phyloP scores from a whole-genome alignment of 35 echinoderm and acorn worm species.

The Holothuria glaberrima region DNA sequence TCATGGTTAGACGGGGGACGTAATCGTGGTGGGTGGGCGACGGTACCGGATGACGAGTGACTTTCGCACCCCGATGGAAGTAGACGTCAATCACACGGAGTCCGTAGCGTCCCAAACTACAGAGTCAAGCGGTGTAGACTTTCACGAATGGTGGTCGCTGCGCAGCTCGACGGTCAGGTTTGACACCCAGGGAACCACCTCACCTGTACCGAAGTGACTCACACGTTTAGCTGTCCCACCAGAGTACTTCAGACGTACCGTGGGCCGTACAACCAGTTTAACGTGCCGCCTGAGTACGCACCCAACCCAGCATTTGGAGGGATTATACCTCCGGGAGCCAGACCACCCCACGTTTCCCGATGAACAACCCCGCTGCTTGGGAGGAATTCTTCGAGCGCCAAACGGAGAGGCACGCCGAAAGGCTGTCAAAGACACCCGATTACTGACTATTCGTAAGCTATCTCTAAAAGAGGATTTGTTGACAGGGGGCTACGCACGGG shows the following conservation, averaged over 20 bases:
- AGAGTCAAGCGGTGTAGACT: neutral
- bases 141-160: constrained; percentile 3
- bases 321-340: neutral
- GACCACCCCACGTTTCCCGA: neutral
- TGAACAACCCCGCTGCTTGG: neutral
- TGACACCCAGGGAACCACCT: neutral
- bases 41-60: neutral
- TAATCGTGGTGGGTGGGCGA: neutral
- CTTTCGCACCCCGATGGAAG: neutral
- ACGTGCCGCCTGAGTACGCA: constrained; percentile 4
- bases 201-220: neutral
- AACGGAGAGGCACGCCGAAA: constrained; percentile 4
- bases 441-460: too few species aligned
- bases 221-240: neutral
- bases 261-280: neutral
- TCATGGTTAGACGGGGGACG: neutral
- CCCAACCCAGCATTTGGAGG: neutral
- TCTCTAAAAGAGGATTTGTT: too few species aligned
- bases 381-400: neutral
- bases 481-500: too few species aligned
- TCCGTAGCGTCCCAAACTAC: neutral
- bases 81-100: neutral
- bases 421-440: neutral
- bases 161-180: neutral
- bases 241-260: neutral